phyloP scores from a whole-genome alignment of 2,113 vertebrate genomes.

The Corydoras maculifer region DNA sequence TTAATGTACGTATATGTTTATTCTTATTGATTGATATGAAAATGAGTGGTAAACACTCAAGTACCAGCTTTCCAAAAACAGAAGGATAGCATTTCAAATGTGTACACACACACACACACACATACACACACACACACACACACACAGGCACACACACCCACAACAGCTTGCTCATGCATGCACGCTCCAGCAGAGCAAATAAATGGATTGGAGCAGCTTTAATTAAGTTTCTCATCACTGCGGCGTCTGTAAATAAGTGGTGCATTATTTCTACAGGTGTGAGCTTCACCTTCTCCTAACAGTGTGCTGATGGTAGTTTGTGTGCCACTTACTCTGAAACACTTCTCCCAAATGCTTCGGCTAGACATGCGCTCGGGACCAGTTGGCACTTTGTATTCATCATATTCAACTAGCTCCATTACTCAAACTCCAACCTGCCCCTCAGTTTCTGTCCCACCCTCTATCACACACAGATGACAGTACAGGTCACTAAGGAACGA shows the following conservation, averaged over 20 bases:
- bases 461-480: not conserved
- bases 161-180: not conserved
- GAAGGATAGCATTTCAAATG: not conserved
- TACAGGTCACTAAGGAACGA: no score
- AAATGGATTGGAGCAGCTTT: conserved; percentile 3
- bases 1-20: no score
- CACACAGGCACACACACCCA: not conserved
- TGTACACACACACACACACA: not conserved
- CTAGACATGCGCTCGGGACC: conserved; percentile 11
- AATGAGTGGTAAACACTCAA: not conserved
- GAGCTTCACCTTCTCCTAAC: not conserved
- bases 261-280: not conserved
- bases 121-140: not conserved
- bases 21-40: not conserved
- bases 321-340: conserved; percentile 2
- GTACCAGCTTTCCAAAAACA: not conserved
- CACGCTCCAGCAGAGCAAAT: not conserved
- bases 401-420: conserved; percentile 10
- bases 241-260: conserved; percentile 10
- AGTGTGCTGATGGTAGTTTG: not conserved
- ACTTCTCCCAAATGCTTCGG: not conserved
- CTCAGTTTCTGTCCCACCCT: not conserved
- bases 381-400: conserved; percentile 21
- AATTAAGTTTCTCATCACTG: conserved; percentile 18
- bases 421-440: conserved; percentile 4